Evolutionary conservation across 2,113 vertebrate species (phyloP), one percentile per base, ranked within the genome.

Genomic region (Rhinolophus ferrumequinum): DNA sequence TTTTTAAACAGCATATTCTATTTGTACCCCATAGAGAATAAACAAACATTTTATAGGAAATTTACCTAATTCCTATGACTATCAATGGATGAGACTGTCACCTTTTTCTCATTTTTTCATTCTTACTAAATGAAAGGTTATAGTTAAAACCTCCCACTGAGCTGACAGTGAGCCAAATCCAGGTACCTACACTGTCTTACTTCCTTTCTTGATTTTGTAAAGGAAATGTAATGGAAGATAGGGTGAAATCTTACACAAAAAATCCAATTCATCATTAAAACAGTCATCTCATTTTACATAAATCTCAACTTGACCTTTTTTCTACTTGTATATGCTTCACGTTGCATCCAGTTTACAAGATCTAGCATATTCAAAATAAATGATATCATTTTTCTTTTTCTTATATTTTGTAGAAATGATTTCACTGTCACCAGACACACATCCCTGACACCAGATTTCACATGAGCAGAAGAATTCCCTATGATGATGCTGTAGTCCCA

Each of bases 61-160:
- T 88, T 30, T 44, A 10, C 4, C 38, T 54, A 35, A 30, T 79
- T 76, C 24, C 47, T 47, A 47, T 47, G 56, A 66, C 50, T 81
- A 18, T 83, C 50, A 83, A 41, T 3, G 16, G 8, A 33, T 54
- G 60, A 70, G 10, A 54, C 22, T 76, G 18, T 50, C 85, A 88
- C 33, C 33, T 60, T 90, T 28, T 82, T 44, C 35, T 18, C n/a
- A 47, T 72, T 88, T 85, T 82, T 47, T 90, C 66, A 28, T 35
- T 75, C 33, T 62, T 64, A 52, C 16, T 83, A 22, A 73, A 72
- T 80, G 41, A 52, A 38, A 22, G 70, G 22, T 50, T 64, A n/a
- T 95, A 85, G 85, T 73, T 82, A 67, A 97, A 96, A 89, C 41
- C 52, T 96, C 56, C 50, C 50, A 79, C 33, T n/a, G 35, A 86